Percentiles rank a stretch among this genome's conserved stretches.
Evolutionary conservation across 2,888 invertebrate genomes (phyloP).

Genomic region (Tetragonula carbonaria): DNA sequence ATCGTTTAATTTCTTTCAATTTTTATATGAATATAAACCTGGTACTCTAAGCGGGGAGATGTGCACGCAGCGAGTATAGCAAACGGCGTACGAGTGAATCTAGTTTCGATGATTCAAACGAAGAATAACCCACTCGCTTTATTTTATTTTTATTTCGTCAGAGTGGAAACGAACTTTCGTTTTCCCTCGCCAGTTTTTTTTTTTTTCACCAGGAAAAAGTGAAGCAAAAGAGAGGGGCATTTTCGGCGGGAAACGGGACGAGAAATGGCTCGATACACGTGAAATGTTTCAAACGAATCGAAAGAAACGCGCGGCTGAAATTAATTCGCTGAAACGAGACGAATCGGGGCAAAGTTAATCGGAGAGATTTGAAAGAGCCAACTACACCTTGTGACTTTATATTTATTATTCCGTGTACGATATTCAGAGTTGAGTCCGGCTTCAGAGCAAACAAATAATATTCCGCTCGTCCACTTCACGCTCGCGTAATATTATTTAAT

Average conservation of each 20-base stretch:
- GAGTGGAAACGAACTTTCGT: background rate
- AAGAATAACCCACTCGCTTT: background rate
- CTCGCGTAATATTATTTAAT: slow-evolving; percentile 34
- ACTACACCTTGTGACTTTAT: slow-evolving; percentile 10
- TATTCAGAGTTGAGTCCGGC: slow-evolving; percentile 27
- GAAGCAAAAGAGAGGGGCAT: background rate
- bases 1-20: no score
- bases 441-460: slow-evolving; percentile 16
- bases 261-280: background rate
- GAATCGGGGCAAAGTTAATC: no score
- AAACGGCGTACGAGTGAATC: slow-evolving; percentile 19
- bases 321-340: background rate
- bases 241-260: background rate
- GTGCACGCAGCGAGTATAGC: no score
- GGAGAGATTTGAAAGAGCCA: background rate
- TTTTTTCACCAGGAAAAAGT: background rate
- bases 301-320: background rate
- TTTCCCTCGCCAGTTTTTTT: background rate
- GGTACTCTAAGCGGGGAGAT: no score
- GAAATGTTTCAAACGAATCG: slow-evolving; percentile 4
- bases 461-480: slow-evolving; percentile 22
- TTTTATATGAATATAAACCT: no score
- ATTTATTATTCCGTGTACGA: slow-evolving; percentile 46
- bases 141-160: background rate
- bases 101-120: slow-evolving; percentile 2